Base-by-base conservation (phyloP, 2,888 invertebrate species). In the Agriotes lineatus region DNA sequence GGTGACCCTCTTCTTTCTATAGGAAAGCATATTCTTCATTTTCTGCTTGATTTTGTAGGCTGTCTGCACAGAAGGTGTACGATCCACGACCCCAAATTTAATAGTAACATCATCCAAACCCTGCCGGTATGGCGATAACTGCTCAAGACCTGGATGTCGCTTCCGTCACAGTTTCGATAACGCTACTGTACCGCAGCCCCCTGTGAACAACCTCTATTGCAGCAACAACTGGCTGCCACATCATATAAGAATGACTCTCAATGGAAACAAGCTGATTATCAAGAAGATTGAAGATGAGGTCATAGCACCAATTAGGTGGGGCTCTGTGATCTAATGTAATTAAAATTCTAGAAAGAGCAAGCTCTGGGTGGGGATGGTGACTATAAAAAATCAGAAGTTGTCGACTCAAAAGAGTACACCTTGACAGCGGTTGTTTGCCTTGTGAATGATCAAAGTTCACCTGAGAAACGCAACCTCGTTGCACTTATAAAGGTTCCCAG, bases 71-170 rank as follows among this genome's bases (percentile, higher is more conserved):
- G 66, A 42, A 56, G 69, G 30, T 50, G 67, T 72, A 18, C 61
- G 75, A 12, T 72, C 76, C 9, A 35, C 72, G 1, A 75, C 75
- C 6, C 75, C 74, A 6, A 75, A 72, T 58, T 62, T 64, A 1
- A 61, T 72, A n/a, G 67, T 74, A 35, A 70, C 77, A 20, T 82
- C 85, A 5, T 82, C 86, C 6, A 95, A 94, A 80, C 93, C 92
- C 0, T 97, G 97, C 82, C 91, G 97, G 18, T 97, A 97, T 84
- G 97, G 96, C 0, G 86, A 89, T 30, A 92, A 93, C 77, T 97
- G 97, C 82, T 93, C 94, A 0, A 87, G 97, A 60, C 90, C 92
- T 18, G 96, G 95, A 54, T 97, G 97, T 82, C 89, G 95, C 79
- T 97, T 96, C 81, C 90, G 93, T 81, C 97, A 97, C 81, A 84